These are phyloP conservation scores for Chrysodeixis includens DNA, from an alignment of 2,888 invertebrate species.

Conservation along the genomic window DNA sequence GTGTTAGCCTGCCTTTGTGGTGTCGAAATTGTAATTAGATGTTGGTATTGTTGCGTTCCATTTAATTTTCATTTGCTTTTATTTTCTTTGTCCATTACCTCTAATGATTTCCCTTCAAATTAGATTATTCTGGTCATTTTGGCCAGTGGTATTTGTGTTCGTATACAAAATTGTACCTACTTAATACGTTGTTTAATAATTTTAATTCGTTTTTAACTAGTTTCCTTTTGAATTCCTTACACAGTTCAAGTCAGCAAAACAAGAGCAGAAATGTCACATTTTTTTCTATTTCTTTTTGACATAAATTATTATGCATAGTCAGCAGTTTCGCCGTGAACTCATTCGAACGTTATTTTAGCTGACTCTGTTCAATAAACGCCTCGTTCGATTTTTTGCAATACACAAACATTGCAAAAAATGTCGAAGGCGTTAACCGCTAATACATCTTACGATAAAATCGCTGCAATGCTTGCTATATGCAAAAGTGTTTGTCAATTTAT, in stretches of 20 bases:
- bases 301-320: background rate
- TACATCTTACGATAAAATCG: background rate
- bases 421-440: background rate
- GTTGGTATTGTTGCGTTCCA: slow-evolving; percentile 14
- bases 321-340: background rate
- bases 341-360: background rate
- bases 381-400: background rate
- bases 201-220: no score
- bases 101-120: background rate
- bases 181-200: no score
- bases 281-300: background rate
- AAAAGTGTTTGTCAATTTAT: no score
- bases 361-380: background rate
- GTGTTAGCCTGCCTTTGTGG: slow-evolving; percentile 34
- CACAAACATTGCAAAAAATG: background rate
- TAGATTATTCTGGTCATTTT: background rate
- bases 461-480: no score
- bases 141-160: no score
- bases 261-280: background rate
- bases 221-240: no score
- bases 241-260: no score
- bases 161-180: background rate
- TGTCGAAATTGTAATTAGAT: slow-evolving; percentile 31
- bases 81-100: background rate
- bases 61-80: slow-evolving; percentile 21